A percentile compares a stretch with the other conserved stretches of the same genome.
phyloP scores from a whole-genome alignment of 2,888 invertebrate genomes.

The Gisinianus flammeolus region DNA sequence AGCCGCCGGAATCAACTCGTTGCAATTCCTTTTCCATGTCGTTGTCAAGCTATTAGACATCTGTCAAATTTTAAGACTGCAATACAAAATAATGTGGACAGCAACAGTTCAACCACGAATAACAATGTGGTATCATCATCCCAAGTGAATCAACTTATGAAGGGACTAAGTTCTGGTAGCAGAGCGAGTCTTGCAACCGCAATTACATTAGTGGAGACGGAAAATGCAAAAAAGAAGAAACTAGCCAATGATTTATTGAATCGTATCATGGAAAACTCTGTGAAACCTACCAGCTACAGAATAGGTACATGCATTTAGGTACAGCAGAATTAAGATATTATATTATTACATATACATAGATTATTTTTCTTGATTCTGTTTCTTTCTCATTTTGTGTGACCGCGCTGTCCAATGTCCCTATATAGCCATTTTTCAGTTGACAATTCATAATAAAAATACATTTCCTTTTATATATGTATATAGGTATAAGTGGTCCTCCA shows the following conservation, averaged over 20 bases:
- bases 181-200: constrained; percentile 12
- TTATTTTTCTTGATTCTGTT: neutral
- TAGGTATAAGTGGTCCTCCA: constrained; percentile 67
- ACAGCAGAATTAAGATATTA: neutral
- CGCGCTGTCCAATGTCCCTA: too few species aligned
- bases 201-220: constrained; percentile 64
- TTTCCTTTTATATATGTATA: neutral
- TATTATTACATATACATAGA: neutral
- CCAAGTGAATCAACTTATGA: too few species aligned
- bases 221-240: constrained; percentile 62
- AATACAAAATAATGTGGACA: too few species aligned
- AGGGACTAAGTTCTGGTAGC: constrained; percentile 2
- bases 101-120: too few species aligned
- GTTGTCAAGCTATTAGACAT: too few species aligned
- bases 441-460: too few species aligned
- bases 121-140: too few species aligned
- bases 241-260: constrained; percentile 62
- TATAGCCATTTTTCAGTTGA: too few species aligned
- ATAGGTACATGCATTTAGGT: constrained; percentile 43
- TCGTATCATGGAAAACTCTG: constrained; percentile 57
- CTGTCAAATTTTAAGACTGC: too few species aligned
- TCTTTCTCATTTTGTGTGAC: too few species aligned
- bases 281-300: constrained; percentile 42
- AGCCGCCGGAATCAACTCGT: too few species aligned
- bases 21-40: too few species aligned